A percentile compares a stretch with the other conserved stretches of the same genome.
phyloP scores from a whole-genome alignment of 2,797 vertebrate genomes.

The Pogoniulus pusillus region DNA sequence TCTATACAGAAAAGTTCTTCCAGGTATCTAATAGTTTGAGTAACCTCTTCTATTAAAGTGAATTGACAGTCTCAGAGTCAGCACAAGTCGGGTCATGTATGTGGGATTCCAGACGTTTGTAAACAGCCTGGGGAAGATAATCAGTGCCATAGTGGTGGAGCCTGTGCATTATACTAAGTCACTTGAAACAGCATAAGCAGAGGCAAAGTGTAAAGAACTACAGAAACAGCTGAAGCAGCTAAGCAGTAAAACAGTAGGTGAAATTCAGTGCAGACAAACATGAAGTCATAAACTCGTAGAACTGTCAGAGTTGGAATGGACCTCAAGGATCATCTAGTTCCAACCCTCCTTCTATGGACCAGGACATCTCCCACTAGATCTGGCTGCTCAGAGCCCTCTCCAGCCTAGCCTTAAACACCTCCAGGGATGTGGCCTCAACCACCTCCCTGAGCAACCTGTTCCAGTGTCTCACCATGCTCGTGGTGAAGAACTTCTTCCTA shows the following conservation, averaged over 20 bases:
- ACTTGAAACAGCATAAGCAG: fast-evolving
- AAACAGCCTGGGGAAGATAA: not conserved
- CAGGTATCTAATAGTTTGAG: not conserved
- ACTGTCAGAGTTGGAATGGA: too few species aligned
- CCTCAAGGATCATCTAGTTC: too few species aligned
- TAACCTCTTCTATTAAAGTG: not conserved
- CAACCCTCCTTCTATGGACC: too few species aligned
- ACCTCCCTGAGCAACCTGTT: too few species aligned
- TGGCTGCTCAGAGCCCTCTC: too few species aligned
- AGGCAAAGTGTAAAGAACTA: not conserved
- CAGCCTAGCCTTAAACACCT: too few species aligned
- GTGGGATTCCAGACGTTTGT: not conserved
- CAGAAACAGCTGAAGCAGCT: not conserved
- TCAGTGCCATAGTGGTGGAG: not conserved
- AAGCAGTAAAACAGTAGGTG: not conserved
- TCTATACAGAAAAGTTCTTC: not conserved
- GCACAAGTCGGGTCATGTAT: not conserved
- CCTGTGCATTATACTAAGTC: not conserved
- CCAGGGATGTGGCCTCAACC: too few species aligned
- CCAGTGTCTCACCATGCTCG: too few species aligned
- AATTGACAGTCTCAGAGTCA: not conserved
- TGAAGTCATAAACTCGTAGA: not conserved
- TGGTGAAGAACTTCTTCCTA: too few species aligned
- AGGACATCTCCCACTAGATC: too few species aligned
- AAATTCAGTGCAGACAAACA: not conserved